phyloP scores from a whole-genome alignment of 1,140 invertebrate species.

The Temnothorax nylanderi region DNA sequence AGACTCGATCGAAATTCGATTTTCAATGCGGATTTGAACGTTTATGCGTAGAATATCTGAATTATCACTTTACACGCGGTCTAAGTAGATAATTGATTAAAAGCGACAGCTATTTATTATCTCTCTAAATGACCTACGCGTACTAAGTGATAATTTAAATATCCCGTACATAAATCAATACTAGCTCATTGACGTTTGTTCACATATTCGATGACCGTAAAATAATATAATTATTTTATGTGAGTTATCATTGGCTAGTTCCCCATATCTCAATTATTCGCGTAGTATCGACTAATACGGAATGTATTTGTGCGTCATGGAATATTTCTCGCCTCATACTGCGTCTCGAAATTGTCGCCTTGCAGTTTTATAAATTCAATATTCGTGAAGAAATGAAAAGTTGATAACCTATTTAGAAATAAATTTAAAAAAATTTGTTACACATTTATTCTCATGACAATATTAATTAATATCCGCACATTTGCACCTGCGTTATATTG shows the following conservation, averaged over 20 bases:
- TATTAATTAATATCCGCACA: not conserved
- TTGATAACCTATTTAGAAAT: slow-evolving; percentile 10
- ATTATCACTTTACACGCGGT: slow-evolving; percentile 24
- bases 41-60: not conserved
- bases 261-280: not conserved
- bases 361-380: slow-evolving; percentile 12
- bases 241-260: slow-evolving; percentile 9
- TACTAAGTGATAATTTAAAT: slow-evolving; percentile 33
- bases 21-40: not conserved
- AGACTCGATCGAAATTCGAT: not conserved
- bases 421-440: not conserved
- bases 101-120: not conserved
- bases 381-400: slow-evolving; percentile 29
- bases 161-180: slow-evolving; percentile 23
- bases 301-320: not conserved
- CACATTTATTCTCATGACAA: not conserved
- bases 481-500: slow-evolving; percentile 17
- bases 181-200: slow-evolving; percentile 21
- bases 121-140: not conserved
- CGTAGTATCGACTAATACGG: not conserved
- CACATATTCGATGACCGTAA: not conserved
- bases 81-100: slow-evolving; percentile 19
- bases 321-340: not conserved
- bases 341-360: not conserved
- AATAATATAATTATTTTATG: slow-evolving; percentile 27